Evolutionary conservation across 2,888 invertebrate species (phyloP).

Genomic region (Athalia circularis): DNA sequence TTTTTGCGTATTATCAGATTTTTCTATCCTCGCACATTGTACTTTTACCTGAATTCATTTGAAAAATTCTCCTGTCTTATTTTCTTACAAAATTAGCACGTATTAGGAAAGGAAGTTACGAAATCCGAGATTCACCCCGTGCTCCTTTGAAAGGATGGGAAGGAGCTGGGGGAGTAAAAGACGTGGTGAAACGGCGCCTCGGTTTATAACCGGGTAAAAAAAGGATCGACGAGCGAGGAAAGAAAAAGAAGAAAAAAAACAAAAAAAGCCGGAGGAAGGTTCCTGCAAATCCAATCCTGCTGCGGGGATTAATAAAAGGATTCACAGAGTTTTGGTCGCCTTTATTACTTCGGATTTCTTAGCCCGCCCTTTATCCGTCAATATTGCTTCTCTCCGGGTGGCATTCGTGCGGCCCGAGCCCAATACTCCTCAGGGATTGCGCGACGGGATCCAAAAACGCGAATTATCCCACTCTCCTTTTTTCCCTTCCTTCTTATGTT

Average conservation of each 20-base stretch:
- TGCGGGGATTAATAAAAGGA: conserved; percentile 72
- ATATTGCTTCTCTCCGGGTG: conserved; percentile 56
- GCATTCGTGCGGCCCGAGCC: conserved; percentile 20
- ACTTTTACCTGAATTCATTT: background rate
- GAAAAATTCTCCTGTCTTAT: background rate
- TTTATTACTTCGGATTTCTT: conserved; percentile 68
- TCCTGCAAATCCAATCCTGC: conserved; percentile 71
- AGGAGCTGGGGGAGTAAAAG: conserved; percentile 46
- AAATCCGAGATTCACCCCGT: conserved; percentile 19
- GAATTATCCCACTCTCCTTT: background rate
- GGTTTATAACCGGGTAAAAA: conserved; percentile 55
- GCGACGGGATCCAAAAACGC: background rate
- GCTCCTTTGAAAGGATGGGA: background rate
- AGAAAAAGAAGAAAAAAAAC: conserved; percentile 45
- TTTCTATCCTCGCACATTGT: background rate
- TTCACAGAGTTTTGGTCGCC: conserved; percentile 71
- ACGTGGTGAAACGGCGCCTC: conserved; percentile 22
- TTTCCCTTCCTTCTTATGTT: background rate
- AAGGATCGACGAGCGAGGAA: conserved; percentile 35
- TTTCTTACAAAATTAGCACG: conserved; percentile 22
- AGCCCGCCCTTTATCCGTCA: conserved; percentile 63
- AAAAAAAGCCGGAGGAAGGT: conserved; percentile 50
- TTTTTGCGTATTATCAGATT: too few relatives aligned
- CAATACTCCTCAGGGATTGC: background rate
- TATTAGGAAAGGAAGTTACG: conserved; percentile 20